Conservation (phyloP, 2,797 vertebrate genomes). For the Bradypodion ventrale region DNA sequence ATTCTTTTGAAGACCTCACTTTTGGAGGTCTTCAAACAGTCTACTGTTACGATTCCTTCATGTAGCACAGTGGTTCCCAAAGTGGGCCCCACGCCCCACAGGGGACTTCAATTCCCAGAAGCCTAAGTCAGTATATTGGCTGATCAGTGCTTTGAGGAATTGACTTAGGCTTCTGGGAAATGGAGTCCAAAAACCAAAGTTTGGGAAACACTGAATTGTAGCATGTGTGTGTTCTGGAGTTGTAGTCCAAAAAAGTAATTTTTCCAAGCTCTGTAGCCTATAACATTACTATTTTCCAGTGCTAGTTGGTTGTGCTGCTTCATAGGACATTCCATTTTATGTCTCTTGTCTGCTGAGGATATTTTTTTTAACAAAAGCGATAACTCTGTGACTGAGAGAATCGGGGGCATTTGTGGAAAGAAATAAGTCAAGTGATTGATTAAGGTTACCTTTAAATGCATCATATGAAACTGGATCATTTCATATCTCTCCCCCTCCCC, state of each 20-base stretch:
- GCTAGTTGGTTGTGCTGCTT: neutral
- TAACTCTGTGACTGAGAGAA: neutral
- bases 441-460: neutral
- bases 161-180: too few relatives aligned
- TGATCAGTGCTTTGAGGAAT: too few relatives aligned
- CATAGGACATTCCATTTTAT: neutral
- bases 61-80: neutral
- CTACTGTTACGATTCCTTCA: too few relatives aligned
- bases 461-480: slow-evolving; percentile 19
- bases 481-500: neutral
- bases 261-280: too few relatives aligned
- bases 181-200: too few relatives aligned
- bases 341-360: neutral
- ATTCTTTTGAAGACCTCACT: too few relatives aligned
- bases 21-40: too few relatives aligned
- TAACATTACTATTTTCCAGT: neutral
- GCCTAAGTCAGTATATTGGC: too few relatives aligned
- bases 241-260: too few relatives aligned
- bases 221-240: neutral
- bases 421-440: neutral
- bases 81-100: too few relatives aligned
- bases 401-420: neutral
- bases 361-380: neutral
- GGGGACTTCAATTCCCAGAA: too few relatives aligned
- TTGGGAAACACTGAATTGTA: too few relatives aligned